phyloP scores from a whole-genome alignment of 2,113 vertebrate species.

The Aleadryas rufinucha region DNA sequence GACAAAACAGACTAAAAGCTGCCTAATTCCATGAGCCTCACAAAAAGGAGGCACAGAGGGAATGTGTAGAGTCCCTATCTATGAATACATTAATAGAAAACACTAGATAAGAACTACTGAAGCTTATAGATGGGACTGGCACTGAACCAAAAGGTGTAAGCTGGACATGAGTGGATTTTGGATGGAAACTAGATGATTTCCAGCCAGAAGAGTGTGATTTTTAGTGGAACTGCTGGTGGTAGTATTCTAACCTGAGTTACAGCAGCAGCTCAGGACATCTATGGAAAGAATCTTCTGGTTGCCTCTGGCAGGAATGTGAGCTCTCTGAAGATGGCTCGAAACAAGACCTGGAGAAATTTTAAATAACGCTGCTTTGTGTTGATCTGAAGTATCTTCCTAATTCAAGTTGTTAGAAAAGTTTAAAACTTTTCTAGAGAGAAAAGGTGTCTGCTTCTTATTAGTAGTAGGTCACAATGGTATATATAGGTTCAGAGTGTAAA shows the following conservation, averaged over 20 bases:
- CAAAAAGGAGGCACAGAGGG: background rate
- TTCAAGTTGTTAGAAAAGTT: background rate
- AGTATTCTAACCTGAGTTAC: background rate
- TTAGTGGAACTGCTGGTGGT: background rate
- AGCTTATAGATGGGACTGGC: background rate
- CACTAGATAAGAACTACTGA: background rate
- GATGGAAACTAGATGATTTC: background rate
- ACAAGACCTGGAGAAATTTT: background rate
- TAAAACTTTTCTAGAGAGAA: background rate
- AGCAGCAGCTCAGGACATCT: background rate
- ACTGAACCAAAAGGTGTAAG: background rate
- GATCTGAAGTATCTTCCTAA: background rate
- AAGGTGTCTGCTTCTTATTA: background rate
- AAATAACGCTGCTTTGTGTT: background rate
- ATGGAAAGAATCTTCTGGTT: background rate
- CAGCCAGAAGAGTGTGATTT: background rate
- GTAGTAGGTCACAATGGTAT: background rate
- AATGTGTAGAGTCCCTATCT: background rate
- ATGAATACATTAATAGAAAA: background rate
- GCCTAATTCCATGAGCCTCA: background rate
- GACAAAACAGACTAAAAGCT: background rate
- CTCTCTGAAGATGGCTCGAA: background rate
- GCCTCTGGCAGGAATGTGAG: background rate
- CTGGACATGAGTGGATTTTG: background rate
- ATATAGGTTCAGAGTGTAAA: background rate